Base-by-base conservation (phyloP, 1,140 invertebrate species). In the Lepidurus packardi region DNA sequence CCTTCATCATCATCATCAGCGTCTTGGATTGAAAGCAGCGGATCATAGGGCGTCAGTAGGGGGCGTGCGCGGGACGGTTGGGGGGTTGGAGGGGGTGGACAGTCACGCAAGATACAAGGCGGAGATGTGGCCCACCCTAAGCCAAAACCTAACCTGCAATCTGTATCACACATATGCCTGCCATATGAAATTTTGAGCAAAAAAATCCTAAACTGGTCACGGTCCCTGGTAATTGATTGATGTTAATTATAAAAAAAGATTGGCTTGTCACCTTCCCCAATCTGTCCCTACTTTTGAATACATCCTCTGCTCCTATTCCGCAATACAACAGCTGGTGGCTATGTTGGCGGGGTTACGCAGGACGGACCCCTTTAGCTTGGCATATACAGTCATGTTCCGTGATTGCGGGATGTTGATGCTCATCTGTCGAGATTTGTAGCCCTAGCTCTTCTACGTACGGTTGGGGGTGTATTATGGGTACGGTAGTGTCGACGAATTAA, bases 361-460 rank as follows among this genome's bases (percentile, higher is more conserved):
- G 21, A 65, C 21, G 5, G 21, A 65, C 53, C 21, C 21, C 21
- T 65, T 13, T 16, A 65, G 21, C 53, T 21, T 65, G 21, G 16
- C n/a, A 21, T 65, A 9, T 21, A 9, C 7, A 65, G 16, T 65
- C 21, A 21, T 65, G 6, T 65, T 65, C 53, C 53, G 21, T 65
- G 53, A 65, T 65, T 65, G 53, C 53, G 53, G 53, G 53, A n/a
- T 65, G 53, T 65, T 65, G 53, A 65, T 65, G n/a, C 53, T 65
- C 53, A 65, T 65, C 53, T 65, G 53, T 65, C 53, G 53, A 65
- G 53, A 65, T 16, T 7, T 21, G 53, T n/a, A n/a, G 21, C 53
- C 53, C 53, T 65, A 4, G 34, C 34, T 4, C 34, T 34, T 34
- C 34, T 34, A 34, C 34, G 34, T 34, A 34, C 53, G 21, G n/a